Evolutionary conservation across 2,888 invertebrate genomes (phyloP), one percentile per base, ranked within the genome.

Genomic region (Spodoptera exigua): DNA sequence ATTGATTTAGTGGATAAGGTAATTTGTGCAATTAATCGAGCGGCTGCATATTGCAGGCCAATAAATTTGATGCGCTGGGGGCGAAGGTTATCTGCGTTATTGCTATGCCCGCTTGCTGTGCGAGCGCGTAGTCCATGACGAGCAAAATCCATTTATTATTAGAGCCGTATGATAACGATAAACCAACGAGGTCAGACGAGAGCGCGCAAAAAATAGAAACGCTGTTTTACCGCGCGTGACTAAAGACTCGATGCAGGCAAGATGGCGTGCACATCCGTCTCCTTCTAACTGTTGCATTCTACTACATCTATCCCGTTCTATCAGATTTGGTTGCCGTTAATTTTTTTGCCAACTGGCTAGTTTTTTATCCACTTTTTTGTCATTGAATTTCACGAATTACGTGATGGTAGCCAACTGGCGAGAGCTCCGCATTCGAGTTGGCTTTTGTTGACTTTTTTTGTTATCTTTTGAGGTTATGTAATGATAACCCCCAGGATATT

Each of bases 161-260:
- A 89, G 84, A 84, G 84, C 78, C 77, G 86, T 85, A 88, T 90
- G 93, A 93, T 93, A 93, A 91, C 90, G 93, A 93, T 93, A 92
- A 91, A 91, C 85, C 88, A 89, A 90, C 90, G 93, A 93, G 93
- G 93, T 92, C 92, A 92, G 89, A 87, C 86, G 85, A 89, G 89
- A 90, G 80, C 88, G 87, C 85, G 89, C 91, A 93, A 93, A 92
- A 93, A 93, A 92, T 93, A 91, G 91, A 91, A 93, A 92, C 90
- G 88, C 86, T 87, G 89, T 83, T 88, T 88, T 85, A 87, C 85
- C 87, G 90, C 89, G 91, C 92, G 92, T 92, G 92, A 92, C 92
- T 89, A 89, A 91, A 92, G 83, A 86, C 84, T 85, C 85, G 85
- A 87, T 90, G 89, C 90, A 89, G 85, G 86, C 90, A 91, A 92